Conservation (phyloP, 2,113 vertebrate species). For the Corythaeola cristata region DNA sequence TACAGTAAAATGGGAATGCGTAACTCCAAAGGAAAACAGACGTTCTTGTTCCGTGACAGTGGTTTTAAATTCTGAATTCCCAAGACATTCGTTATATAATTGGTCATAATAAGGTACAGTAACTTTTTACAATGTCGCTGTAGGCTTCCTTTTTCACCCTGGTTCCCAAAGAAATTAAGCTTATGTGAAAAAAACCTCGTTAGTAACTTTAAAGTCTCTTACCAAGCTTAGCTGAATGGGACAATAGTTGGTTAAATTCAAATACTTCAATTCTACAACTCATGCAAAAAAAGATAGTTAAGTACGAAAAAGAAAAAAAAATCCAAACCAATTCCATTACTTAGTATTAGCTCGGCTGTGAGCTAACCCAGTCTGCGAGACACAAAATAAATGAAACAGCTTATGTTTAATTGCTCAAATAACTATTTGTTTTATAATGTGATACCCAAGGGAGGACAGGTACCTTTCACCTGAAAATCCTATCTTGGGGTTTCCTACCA, state of each 20-base stretch:
- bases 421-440: not conserved
- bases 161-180: not conserved
- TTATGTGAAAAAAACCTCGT: not conserved
- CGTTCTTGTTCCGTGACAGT: not conserved
- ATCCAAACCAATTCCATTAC: not conserved
- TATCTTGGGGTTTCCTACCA: not conserved
- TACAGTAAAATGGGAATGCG: rapidly evolving
- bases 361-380: not conserved
- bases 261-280: not conserved
- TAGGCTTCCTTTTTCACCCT: not conserved
- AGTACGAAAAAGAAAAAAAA: not conserved
- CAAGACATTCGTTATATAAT: not conserved
- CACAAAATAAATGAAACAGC: not conserved
- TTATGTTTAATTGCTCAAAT: not conserved
- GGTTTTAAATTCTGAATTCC: not conserved
- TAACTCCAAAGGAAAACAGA: not conserved
- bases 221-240: not conserved
- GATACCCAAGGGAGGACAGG: not conserved
- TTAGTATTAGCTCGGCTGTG: not conserved
- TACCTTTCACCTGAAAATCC: not conserved
- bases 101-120: not conserved
- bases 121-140: not conserved
- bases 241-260: not conserved
- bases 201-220: not conserved
- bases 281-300: not conserved